Evolutionary conservation across 2,113 vertebrate genomes (phyloP).

Genomic region (Indri indri): DNA sequence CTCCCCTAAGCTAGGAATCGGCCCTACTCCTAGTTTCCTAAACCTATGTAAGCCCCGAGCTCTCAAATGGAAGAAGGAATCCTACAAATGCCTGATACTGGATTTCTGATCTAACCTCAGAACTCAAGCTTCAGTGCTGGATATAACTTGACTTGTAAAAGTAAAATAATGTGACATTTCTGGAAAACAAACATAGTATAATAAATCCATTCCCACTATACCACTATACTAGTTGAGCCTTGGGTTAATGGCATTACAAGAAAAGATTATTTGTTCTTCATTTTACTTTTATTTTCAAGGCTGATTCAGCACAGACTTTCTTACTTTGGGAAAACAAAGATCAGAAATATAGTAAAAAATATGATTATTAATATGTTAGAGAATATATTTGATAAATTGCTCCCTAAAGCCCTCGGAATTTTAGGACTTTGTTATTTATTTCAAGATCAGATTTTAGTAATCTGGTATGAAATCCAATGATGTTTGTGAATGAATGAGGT

Average conservation of each 20-base stretch:
- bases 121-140: not conserved
- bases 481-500: not conserved
- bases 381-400: not conserved
- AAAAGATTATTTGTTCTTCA: constrained; percentile 26
- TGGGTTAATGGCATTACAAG: not conserved
- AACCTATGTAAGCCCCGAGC: not conserved
- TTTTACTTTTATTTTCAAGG: constrained; percentile 43
- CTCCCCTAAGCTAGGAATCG: not conserved
- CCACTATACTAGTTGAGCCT: not conserved
- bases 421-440: not conserved
- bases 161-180: not conserved
- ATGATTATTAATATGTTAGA: not conserved
- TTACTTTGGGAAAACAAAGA: not conserved
- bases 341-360: not conserved
- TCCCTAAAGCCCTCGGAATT: not conserved
- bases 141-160: not conserved
- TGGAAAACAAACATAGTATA: not conserved
- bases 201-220: not conserved
- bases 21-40: not conserved
- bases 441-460: constrained; percentile 4
- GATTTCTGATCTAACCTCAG: not conserved
- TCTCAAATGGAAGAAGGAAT: not conserved
- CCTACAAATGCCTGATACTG: not conserved
- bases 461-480: not conserved
- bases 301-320: constrained; percentile 14